Base-by-base conservation (phyloP, 2,113 vertebrate genomes). In the Mystacornis crossleyi region DNA sequence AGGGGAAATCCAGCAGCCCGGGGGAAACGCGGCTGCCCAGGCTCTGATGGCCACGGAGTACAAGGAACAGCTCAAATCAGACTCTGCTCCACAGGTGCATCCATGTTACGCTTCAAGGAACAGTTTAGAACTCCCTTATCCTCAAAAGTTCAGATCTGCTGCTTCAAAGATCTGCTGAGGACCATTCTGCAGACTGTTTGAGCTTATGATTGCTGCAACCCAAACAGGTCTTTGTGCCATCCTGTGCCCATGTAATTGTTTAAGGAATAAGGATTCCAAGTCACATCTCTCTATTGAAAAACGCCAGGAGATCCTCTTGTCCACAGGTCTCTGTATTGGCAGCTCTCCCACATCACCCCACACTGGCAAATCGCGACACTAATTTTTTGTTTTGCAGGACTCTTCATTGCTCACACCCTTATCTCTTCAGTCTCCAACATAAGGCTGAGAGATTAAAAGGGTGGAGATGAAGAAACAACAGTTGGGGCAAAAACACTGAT, bases 1-100 rank as follows among this genome's bases (percentile, higher is more conserved):
- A 92, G 96, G 96, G 96, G 96, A 95, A 97, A 86, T 3, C 89
- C 92, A 90, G 80, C 81, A 75, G 40, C 43, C 1, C 0, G 2
- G 33, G 84, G 81, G 77, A 69, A 91, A 48, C 0, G 1, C 10
- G 13, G 64, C 72, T 81, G 25, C 1, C 47, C 3, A 16, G 31
- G 8, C 26, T 40, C 69, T 8, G 60, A 4, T 24, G 69, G 28
- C 12, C 81, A 29, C 23, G 2, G 26, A 19, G 7, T 1, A 11
- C 43, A 55, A 25, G 47, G 38, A 75, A 4, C 53, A 40, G 64
- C 53, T 24, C 50, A 34, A 11, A 50, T 0, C 47, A 23, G 14
- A 18, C 38, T 2, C 62, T 40, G 23, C 31, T 62, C 61, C 55
- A 17, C 33, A 45, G 55, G 23, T 25, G 31, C 24, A 13, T 26